phyloP scores from a whole-genome alignment of 2,888 invertebrate species.

The Callinectes sapidus region DNA sequence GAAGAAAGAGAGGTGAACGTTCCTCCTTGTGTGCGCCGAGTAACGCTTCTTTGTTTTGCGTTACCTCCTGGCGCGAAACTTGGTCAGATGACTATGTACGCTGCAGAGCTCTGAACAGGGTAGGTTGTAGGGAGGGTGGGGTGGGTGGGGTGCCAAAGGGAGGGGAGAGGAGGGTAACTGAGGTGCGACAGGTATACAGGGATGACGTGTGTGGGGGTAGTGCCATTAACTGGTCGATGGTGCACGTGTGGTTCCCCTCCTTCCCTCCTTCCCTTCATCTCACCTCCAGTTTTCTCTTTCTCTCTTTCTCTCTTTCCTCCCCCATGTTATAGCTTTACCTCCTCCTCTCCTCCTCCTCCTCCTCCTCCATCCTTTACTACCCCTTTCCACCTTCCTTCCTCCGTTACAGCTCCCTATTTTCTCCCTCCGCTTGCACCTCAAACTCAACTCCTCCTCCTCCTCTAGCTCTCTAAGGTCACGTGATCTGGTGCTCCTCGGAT shows the following conservation, averaged over 20 bases:
- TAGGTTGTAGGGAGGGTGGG: not conserved
- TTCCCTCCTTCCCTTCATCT: conserved; percentile 13
- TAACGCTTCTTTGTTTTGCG: conserved; percentile 6
- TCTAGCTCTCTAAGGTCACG: not conserved
- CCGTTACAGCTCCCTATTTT: not conserved
- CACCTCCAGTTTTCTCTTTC: not conserved
- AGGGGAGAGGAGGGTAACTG: not conserved
- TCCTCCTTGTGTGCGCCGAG: not conserved
- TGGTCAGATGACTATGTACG: not conserved
- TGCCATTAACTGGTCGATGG: conserved; percentile 35
- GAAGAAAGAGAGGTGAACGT: not conserved
- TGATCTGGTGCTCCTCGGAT: not conserved
- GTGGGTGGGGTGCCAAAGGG: not conserved
- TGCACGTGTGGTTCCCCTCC: conserved; percentile 7
- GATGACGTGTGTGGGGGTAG: conserved; percentile 30
- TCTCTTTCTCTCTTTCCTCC: not conserved
- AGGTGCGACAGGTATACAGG: conserved; percentile 22
- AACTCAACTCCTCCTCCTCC: not conserved
- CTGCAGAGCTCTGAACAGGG: not conserved
- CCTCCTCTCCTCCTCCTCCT: not conserved
- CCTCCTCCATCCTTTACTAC: not conserved
- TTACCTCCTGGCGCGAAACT: not conserved
- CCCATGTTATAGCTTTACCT: not conserved
- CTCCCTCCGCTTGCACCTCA: not conserved
- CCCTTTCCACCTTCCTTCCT: not conserved